Evolutionary conservation across 2,888 invertebrate genomes (phyloP).

Genomic region (Bedellia somnulentella): DNA sequence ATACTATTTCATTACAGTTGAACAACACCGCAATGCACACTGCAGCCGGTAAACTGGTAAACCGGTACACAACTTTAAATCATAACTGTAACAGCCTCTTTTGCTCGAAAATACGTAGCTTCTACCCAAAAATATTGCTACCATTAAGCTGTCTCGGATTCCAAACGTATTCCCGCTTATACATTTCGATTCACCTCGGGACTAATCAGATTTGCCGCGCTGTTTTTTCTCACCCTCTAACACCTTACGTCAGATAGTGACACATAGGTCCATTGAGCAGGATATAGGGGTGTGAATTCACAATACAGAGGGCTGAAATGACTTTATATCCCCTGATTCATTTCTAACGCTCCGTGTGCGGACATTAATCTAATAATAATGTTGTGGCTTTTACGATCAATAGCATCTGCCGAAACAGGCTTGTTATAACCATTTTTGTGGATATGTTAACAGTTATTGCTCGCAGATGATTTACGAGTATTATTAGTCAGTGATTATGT

Average conservation of each 20-base stretch:
- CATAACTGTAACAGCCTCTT: slow-evolving; percentile 2
- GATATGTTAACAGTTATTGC: slow-evolving; percentile 1
- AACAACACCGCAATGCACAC: slow-evolving; percentile 19
- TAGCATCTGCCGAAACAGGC: slow-evolving; percentile 4
- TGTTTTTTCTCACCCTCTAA: neutral
- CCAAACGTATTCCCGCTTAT: slow-evolving; percentile 6
- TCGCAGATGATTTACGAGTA: neutral
- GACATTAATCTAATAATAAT: slow-evolving; percentile 5
- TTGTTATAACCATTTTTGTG: slow-evolving; percentile 1
- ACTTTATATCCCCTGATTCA: slow-evolving; percentile 3
- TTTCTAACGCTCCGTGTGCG: slow-evolving; percentile 1
- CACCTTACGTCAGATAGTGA: too few relatives aligned
- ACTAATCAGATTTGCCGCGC: slow-evolving; percentile 1
- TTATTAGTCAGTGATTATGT: too few relatives aligned
- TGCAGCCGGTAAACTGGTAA: slow-evolving; percentile 14
- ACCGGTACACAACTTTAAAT: slow-evolving; percentile 2
- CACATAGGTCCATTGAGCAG: too few relatives aligned
- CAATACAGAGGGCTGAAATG: too few relatives aligned
- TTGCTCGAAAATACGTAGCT: slow-evolving; percentile 26
- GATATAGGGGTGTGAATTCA: neutral
- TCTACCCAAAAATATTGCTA: slow-evolving; percentile 26
- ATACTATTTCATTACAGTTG: slow-evolving; percentile 4
- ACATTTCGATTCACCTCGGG: slow-evolving; percentile 1
- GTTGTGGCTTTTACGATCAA: slow-evolving; percentile 6
- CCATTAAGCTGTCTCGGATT: slow-evolving; percentile 16